phyloP scores from a whole-genome alignment of 2,797 vertebrate genomes.

The Xiphophorus birchmanni region DNA sequence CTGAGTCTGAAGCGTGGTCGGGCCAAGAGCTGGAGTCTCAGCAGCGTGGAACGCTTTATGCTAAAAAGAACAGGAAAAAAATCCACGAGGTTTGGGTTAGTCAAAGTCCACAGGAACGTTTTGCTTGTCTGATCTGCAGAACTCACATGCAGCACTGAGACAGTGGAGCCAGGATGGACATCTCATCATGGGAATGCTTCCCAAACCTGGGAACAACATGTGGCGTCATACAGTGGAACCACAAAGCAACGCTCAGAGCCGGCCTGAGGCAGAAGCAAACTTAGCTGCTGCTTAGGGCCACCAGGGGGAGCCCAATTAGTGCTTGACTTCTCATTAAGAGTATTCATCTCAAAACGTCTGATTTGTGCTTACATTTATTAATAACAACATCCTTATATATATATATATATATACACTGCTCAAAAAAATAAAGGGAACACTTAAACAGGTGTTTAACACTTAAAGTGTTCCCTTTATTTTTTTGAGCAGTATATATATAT shows the following conservation, averaged over 20 bases:
- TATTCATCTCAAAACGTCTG: not conserved
- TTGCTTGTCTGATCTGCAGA: not conserved
- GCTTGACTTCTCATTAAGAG: not conserved
- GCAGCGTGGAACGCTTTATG: slow-evolving; percentile 88
- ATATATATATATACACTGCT: no score
- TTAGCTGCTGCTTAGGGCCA: not conserved
- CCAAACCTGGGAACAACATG: slow-evolving; percentile 85
- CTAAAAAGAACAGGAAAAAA: slow-evolving; percentile 66
- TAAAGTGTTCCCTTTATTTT: no score
- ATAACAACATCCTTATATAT: no score
- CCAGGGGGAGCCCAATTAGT: not conserved
- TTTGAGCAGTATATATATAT: no score
- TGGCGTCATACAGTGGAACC: not conserved
- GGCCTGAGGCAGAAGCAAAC: not conserved
- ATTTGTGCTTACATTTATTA: not conserved
- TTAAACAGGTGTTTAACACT: no score
- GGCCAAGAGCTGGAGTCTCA: slow-evolving; percentile 86
- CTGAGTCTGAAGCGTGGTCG: slow-evolving; percentile 85
- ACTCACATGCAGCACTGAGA: slow-evolving; percentile 95
- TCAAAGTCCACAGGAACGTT: not conserved
- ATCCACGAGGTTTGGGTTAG: not conserved
- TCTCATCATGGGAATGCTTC: slow-evolving; percentile 88
- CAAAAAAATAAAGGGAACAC: no score
- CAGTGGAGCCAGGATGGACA: slow-evolving; percentile 91
- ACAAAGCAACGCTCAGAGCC: not conserved